phyloP scores from a whole-genome alignment of 2,113 vertebrate species.

The Leptocoma aspasia region DNA sequence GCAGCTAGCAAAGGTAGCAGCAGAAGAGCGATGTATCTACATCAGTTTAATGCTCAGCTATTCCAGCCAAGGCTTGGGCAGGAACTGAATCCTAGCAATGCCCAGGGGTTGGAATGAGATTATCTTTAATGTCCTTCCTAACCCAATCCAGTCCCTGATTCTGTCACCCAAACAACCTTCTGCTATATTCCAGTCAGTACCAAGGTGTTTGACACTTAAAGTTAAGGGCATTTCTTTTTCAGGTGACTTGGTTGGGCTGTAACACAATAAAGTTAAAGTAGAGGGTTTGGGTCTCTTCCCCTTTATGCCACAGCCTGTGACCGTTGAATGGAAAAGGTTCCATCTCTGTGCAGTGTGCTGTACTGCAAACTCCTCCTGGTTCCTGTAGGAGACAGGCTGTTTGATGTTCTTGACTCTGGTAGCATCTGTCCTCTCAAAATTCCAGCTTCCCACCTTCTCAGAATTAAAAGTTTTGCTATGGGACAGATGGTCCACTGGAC shows the following conservation, averaged over 20 bases:
- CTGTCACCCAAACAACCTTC: neutral
- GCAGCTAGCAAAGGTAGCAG: neutral
- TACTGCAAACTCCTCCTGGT: neutral
- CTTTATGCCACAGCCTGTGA: neutral
- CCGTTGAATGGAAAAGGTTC: neutral
- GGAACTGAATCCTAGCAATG: neutral
- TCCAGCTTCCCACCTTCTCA: neutral
- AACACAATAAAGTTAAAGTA: neutral
- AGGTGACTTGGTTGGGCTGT: neutral
- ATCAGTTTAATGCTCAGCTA: neutral
- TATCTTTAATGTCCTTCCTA: neutral
- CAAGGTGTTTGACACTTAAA: neutral
- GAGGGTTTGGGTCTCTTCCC: neutral
- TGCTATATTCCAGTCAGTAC: neutral
- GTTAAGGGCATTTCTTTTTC: neutral
- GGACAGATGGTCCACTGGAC: neutral
- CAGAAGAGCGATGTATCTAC: neutral
- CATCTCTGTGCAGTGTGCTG: neutral
- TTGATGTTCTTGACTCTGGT: neutral
- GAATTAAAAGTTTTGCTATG: neutral
- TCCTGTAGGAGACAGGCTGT: neutral
- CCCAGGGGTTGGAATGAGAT: neutral
- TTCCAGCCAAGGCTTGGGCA: neutral
- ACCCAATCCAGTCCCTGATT: neutral
- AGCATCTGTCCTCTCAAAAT: neutral